These are phyloP conservation scores for Thunnus thynnus DNA, from an alignment of 2,113 vertebrate genomes.

Conservation along the genomic window DNA sequence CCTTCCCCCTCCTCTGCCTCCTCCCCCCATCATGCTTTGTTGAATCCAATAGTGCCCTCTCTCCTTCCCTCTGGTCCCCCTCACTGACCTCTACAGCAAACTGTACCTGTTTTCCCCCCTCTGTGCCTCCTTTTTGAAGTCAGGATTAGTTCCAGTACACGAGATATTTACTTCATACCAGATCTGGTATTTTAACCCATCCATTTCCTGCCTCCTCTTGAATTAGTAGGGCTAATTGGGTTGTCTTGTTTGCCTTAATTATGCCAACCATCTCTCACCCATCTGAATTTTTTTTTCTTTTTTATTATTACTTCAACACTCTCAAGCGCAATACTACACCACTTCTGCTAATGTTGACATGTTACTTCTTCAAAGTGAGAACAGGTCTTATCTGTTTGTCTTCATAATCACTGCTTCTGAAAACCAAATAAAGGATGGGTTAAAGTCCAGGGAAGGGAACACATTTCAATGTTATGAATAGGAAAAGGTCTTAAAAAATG, in stretches of 20 bases:
- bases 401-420: constrained; percentile 66
- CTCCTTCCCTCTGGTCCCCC: constrained; percentile 19
- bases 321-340: constrained; percentile 40
- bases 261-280: constrained; percentile 52
- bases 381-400: constrained; percentile 57
- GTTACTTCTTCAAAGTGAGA: constrained; percentile 39
- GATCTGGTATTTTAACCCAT: constrained; percentile 74
- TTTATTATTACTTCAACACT: not conserved
- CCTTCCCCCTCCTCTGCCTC: not conserved
- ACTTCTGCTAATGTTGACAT: constrained; percentile 31
- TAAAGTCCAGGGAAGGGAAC: constrained; percentile 73
- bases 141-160: constrained; percentile 52
- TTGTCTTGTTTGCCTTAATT: constrained; percentile 79
- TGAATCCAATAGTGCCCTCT: constrained; percentile 47
- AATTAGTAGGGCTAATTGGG: constrained; percentile 74
- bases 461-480: constrained; percentile 65
- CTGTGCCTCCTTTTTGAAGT: constrained; percentile 67
- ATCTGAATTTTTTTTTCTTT: constrained; percentile 25
- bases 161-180: constrained; percentile 51
- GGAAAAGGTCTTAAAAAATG: constrained; percentile 71
- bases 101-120: constrained; percentile 24
- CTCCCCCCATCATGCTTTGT: constrained; percentile 30
- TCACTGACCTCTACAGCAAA: constrained; percentile 40
- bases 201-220: constrained; percentile 59
- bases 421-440: constrained; percentile 83